Evolutionary conservation across 2,797 vertebrate genomes (phyloP).

Genomic region (Clarias fuscus): DNA sequence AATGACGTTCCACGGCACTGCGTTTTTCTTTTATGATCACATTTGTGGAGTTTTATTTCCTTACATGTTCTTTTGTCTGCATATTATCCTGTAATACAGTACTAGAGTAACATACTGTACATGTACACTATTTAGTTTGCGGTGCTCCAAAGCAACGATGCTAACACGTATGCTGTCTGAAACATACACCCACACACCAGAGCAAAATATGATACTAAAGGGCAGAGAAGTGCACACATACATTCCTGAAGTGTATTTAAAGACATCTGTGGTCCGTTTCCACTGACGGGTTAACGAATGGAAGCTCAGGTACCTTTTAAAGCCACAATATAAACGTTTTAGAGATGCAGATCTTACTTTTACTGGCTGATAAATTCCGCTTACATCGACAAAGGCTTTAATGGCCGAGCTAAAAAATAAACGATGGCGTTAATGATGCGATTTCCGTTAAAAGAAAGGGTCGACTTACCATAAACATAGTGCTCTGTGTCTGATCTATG

Average conservation of each 20-base stretch:
- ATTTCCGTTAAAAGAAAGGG: background rate
- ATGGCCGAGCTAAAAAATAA: background rate
- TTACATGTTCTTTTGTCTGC: too few relatives aligned
- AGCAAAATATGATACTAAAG: background rate
- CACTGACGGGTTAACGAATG: background rate
- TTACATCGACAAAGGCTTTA: background rate
- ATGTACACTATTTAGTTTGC: too few relatives aligned
- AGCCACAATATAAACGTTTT: conserved; percentile 7
- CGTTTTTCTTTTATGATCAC: background rate
- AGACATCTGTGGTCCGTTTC: conserved; percentile 13
- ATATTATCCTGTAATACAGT: background rate
- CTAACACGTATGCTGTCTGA: background rate
- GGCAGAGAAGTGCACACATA: background rate
- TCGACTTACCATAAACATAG: background rate
- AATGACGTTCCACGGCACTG: background rate
- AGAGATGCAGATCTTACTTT: background rate
- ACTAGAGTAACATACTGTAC: background rate
- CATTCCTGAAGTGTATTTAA: background rate
- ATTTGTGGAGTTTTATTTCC: background rate
- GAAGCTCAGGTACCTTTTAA: background rate
- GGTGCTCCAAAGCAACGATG: background rate
- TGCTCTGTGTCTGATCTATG: background rate
- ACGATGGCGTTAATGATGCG: background rate
- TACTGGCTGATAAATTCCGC: background rate
- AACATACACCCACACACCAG: background rate